Percentiles rank a stretch among this genome's conserved stretches.
Evolutionary conservation across 1,140 invertebrate genomes (phyloP).

Genomic region (Colletes latitarsis): DNA sequence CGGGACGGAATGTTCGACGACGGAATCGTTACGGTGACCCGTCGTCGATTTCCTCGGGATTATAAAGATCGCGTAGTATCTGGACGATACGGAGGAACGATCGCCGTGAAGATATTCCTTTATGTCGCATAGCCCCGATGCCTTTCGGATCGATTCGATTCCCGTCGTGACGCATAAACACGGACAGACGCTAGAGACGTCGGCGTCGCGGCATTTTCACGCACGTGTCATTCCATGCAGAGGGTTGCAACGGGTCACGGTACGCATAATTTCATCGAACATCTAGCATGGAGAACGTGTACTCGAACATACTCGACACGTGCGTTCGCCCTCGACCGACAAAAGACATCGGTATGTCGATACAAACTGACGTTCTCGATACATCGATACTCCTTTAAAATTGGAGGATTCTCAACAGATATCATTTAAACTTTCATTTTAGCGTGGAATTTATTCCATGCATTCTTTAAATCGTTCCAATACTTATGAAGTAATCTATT

Average conservation of each 20-base stretch:
- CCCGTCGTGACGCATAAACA: neutral
- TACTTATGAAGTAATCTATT: too few species aligned
- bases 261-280: conserved; percentile 5
- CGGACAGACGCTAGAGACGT: neutral
- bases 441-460: too few species aligned
- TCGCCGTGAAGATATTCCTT: conserved; percentile 41
- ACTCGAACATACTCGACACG: too few species aligned
- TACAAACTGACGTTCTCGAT: too few species aligned
- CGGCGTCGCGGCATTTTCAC: neutral
- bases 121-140: conserved; percentile 32
- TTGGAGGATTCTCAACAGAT: too few species aligned
- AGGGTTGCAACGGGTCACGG: conserved; percentile 17
- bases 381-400: too few species aligned
- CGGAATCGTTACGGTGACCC: neutral
- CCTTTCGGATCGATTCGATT: conserved; percentile 37
- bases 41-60: conserved; percentile 27
- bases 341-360: too few species aligned
- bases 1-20: conserved; percentile 22
- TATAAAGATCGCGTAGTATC: conserved; percentile 54
- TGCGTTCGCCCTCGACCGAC: too few species aligned
- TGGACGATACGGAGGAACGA: conserved; percentile 5
- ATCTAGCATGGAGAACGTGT: conserved; percentile 15
- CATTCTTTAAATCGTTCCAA: too few species aligned
- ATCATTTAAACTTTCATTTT: too few species aligned
- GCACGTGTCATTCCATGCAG: conserved; percentile 19